phyloP scores from a whole-genome alignment of 1,140 invertebrate species.

The Dinoponera quadriceps region DNA sequence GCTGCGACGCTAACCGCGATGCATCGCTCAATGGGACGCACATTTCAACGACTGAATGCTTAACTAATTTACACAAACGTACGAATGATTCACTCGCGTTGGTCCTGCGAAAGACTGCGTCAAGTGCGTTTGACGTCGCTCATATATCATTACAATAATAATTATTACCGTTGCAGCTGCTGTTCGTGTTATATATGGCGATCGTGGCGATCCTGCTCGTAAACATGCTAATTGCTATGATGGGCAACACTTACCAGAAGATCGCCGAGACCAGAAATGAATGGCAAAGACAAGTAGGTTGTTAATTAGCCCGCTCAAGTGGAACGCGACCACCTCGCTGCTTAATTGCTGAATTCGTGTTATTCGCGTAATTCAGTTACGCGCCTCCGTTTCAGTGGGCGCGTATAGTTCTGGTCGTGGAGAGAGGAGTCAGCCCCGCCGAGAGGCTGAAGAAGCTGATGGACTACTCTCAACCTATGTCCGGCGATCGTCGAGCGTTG shows the following conservation, averaged over 20 bases:
- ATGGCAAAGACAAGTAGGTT: constrained; percentile 96
- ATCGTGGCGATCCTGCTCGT: constrained; percentile 97
- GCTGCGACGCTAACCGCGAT: background rate
- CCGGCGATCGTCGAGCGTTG: constrained; percentile 94
- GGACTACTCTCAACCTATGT: constrained; percentile 98
- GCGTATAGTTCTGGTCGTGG: constrained; percentile 97
- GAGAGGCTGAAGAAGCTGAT: constrained; percentile 94
- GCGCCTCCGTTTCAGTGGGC: constrained; percentile 92
- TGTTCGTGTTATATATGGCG: constrained; percentile 98
- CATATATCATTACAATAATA: background rate
- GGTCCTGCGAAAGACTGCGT: background rate
- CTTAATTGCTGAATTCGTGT: too few species aligned
- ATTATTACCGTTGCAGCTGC: constrained; percentile 86
- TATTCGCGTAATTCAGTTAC: background rate
- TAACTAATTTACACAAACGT: constrained; percentile 18
- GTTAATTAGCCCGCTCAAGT: background rate
- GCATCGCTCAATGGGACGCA: background rate
- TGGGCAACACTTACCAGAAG: constrained; percentile 99
- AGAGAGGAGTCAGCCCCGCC: constrained; percentile 95
- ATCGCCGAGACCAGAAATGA: constrained; percentile 99
- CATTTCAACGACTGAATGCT: background rate
- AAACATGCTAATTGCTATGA: constrained; percentile 99
- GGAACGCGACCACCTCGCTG: background rate
- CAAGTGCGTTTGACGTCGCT: background rate
- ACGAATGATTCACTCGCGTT: background rate